Conservation (phyloP, 1,140 invertebrate species). For the Caerostris extrusa region DNA sequence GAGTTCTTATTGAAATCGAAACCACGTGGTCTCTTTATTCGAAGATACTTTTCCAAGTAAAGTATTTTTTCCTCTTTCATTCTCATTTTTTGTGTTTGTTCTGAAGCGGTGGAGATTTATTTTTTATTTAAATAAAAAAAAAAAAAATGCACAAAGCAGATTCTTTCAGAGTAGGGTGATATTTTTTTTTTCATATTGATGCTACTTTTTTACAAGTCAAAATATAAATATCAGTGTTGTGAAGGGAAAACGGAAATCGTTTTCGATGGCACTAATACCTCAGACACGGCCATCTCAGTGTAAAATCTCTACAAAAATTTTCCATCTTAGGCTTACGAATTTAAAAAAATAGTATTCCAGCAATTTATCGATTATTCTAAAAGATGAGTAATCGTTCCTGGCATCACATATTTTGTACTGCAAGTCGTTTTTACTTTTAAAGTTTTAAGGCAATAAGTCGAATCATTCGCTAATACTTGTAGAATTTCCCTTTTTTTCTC, state of each 20-base stretch:
- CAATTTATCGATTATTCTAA: slow-evolving; percentile 12
- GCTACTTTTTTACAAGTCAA: neutral
- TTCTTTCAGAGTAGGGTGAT: neutral
- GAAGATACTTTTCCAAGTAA: slow-evolving; percentile 19
- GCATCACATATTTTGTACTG: neutral
- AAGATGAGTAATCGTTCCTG: neutral
- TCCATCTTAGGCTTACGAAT: neutral
- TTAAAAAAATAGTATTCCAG: neutral
- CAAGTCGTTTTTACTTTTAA: neutral
- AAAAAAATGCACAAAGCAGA: neutral
- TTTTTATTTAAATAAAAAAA: slow-evolving; percentile 37
- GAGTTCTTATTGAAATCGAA: slow-evolving; percentile 32
- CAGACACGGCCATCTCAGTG: neutral
- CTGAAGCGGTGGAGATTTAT: neutral
- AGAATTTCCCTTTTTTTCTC: too few relatives aligned
- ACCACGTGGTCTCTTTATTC: slow-evolving; percentile 35
- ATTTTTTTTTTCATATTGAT: slow-evolving; percentile 19
- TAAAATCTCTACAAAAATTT: neutral
- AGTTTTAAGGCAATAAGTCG: too few relatives aligned
- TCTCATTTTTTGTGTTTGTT: neutral
- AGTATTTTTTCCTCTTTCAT: neutral
- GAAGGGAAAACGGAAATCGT: slow-evolving; percentile 3
- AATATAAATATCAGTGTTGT: slow-evolving; percentile 4
- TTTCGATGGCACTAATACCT: neutral
- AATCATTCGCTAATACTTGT: too few relatives aligned